These are phyloP conservation scores for Stegostoma tigrinum DNA, from an alignment of 2,113 vertebrate species.

Conservation along the genomic window DNA sequence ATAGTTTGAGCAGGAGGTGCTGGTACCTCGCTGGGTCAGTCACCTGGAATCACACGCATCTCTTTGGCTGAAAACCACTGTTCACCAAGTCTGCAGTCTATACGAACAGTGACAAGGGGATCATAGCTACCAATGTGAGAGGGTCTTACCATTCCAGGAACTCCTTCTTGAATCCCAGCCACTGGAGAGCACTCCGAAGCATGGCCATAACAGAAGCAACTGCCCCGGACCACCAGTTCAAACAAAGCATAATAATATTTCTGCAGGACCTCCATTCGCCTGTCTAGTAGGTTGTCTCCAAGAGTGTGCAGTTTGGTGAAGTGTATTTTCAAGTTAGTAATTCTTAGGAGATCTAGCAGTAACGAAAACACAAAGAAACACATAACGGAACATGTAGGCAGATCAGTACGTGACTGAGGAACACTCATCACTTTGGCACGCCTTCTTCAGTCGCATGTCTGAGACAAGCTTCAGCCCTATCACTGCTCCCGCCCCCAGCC, in stretches of 20 bases:
- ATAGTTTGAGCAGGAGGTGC: background rate
- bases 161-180: slow-evolving; percentile 45
- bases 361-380: background rate
- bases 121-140: background rate
- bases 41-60: background rate
- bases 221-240: slow-evolving; percentile 65
- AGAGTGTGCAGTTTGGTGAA: slow-evolving; percentile 68
- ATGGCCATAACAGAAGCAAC: slow-evolving; percentile 69
- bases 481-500: no score
- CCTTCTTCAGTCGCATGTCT: no score
- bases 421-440: no score
- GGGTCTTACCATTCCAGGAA: slow-evolving; percentile 63
- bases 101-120: background rate
- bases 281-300: slow-evolving; percentile 61
- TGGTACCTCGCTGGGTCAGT: background rate
- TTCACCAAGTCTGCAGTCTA: background rate
- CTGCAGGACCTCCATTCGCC: slow-evolving; percentile 58
- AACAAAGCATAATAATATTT: slow-evolving; percentile 67
- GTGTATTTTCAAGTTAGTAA: slow-evolving; percentile 67
- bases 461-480: no score
- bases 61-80: background rate
- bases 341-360: slow-evolving; percentile 56
- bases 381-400: background rate
- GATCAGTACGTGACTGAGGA: background rate
- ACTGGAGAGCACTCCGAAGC: slow-evolving; percentile 63